Evolutionary conservation across 2,113 vertebrate genomes (phyloP).

Genomic region (Phyllostomus discolor): DNA sequence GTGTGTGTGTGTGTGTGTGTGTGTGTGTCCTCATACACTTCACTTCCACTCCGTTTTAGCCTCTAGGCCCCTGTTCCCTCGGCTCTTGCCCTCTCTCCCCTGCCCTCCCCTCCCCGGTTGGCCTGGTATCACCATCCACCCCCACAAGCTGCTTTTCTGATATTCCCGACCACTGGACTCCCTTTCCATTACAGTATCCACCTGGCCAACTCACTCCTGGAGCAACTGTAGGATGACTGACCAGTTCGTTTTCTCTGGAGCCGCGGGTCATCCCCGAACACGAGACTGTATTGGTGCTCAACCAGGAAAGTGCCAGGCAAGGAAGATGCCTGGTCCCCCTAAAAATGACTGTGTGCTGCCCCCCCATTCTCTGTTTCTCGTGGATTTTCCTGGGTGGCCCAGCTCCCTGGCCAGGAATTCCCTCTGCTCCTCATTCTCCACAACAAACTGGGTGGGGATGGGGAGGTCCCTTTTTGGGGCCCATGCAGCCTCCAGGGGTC

Average conservation of each 20-base stretch:
- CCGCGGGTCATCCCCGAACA: not conserved
- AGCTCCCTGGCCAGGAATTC: not conserved
- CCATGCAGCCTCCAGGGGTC: rapidly evolving
- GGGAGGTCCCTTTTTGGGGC: rapidly evolving
- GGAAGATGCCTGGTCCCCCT: not conserved
- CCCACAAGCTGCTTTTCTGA: not conserved
- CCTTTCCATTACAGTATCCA: not conserved
- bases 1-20: too few relatives aligned
- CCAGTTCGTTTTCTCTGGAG: not conserved
- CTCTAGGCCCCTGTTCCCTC: too few relatives aligned
- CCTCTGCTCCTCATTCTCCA: not conserved
- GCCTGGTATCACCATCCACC: not conserved
- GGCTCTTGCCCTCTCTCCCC: not conserved
- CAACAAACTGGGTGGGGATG: rapidly evolving
- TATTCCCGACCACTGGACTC: rapidly evolving
- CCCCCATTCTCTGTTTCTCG: not conserved
- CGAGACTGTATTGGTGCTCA: not conserved
- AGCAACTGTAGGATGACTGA: not conserved
- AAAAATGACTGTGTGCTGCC: too few relatives aligned
- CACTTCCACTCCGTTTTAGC: not conserved
- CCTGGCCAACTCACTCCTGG: not conserved
- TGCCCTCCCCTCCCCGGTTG: rapidly evolving
- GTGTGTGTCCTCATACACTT: not conserved
- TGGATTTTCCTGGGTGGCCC: not conserved
- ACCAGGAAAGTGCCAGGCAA: too few relatives aligned